Conservation (phyloP, 1,140 invertebrate genomes). For the Polypedilum vanderplanki region DNA sequence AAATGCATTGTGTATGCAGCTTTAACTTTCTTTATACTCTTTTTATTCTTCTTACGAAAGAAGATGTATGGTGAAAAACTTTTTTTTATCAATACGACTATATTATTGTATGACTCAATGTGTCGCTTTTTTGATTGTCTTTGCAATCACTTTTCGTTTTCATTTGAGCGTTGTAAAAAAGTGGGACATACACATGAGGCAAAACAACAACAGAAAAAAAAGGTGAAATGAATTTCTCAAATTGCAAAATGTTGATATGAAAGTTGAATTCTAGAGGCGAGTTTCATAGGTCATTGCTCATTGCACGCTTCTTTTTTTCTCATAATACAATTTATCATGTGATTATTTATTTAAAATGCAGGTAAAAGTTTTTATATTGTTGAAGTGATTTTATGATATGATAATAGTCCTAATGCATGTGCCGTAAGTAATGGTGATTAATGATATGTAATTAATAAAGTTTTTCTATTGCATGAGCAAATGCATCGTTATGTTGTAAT, state of each 20-base stretch:
- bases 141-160: too few species aligned
- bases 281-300: conserved; percentile 23
- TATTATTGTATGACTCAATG: conserved; percentile 16
- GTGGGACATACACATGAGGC: not conserved
- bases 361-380: not conserved
- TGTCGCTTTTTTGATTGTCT: not conserved
- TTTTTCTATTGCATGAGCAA: not conserved
- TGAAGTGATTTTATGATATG: too few species aligned
- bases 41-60: too few species aligned
- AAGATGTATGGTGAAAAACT: not conserved
- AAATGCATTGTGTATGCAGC: too few species aligned
- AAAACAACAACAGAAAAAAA: not conserved
- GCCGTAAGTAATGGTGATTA: not conserved
- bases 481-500: too few species aligned
- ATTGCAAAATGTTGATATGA: conserved; percentile 23
- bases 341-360: not conserved
- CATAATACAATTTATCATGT: not conserved
- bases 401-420: too few species aligned
- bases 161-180: too few species aligned
- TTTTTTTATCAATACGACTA: not conserved
- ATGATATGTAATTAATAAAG: not conserved
- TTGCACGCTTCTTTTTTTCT: not conserved
- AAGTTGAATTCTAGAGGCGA: not conserved
- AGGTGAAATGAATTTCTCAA: conserved; percentile 15
- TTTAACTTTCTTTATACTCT: too few species aligned